Evolutionary conservation across 1,140 invertebrate genomes (phyloP).

Genomic region (Homalodisca vitripennis): DNA sequence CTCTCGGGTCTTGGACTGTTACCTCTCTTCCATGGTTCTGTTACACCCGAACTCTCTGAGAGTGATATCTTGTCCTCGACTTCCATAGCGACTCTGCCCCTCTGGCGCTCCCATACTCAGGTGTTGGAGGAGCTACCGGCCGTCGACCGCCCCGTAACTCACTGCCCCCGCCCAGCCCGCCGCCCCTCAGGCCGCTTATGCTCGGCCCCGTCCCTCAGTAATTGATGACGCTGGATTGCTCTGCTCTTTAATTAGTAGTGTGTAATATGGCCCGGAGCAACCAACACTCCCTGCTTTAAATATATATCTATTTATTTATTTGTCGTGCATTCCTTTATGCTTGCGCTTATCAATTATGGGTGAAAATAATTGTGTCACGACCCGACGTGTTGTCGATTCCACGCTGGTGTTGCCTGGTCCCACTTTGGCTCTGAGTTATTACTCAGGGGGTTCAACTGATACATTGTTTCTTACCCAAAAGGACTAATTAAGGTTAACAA

Average conservation of each 20-base stretch:
- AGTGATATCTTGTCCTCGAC: too few relatives aligned
- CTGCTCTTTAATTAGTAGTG: conserved; percentile 19
- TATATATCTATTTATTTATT: conserved; percentile 27
- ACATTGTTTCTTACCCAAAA: too few relatives aligned
- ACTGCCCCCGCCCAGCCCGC: not conserved
- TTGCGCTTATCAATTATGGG: conserved; percentile 18
- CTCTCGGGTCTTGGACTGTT: too few relatives aligned
- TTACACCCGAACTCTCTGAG: too few relatives aligned
- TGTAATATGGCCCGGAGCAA: not conserved
- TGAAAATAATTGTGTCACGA: not conserved
- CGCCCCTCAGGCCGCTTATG: not conserved
- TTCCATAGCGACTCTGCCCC: too few relatives aligned
- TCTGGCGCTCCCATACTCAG: not conserved
- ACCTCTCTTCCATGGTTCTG: too few relatives aligned
- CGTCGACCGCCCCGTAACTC: not conserved
- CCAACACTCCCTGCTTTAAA: conserved; percentile 15
- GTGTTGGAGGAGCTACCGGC: not conserved
- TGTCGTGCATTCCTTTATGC: conserved; percentile 8
- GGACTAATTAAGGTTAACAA: too few relatives aligned
- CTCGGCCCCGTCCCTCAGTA: not conserved
- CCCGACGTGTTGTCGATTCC: not conserved
- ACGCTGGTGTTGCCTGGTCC: too few relatives aligned
- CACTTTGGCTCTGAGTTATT: too few relatives aligned
- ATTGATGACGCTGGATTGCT: conserved; percentile 1
- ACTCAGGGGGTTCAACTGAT: too few relatives aligned